phyloP scores from a whole-genome alignment of 2,888 invertebrate genomes.

The Nymphalis polychloros region DNA sequence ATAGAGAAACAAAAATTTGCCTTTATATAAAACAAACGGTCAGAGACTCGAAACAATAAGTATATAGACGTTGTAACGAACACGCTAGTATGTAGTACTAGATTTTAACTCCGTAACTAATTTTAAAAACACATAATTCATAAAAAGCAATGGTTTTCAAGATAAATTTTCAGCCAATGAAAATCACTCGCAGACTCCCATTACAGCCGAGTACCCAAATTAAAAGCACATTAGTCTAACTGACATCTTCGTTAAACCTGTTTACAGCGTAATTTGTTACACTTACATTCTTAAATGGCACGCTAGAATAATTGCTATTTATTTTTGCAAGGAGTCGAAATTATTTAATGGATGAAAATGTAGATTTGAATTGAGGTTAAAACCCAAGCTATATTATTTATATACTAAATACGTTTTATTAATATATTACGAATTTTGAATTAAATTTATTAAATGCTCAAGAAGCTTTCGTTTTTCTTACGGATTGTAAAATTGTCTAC shows the following conservation, averaged over 20 bases:
- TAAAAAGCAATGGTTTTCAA: neutral
- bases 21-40: conserved; percentile 9
- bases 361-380: too few relatives aligned
- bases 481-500: too few relatives aligned
- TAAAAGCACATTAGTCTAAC: conserved; percentile 61
- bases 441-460: too few relatives aligned
- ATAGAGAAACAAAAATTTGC: conserved; percentile 4
- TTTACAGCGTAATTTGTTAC: conserved; percentile 61
- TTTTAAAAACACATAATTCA: neutral
- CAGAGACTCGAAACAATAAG: neutral
- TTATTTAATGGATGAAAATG: too few relatives aligned
- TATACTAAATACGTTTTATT: too few relatives aligned
- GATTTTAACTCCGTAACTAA: too few relatives aligned
- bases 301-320: too few relatives aligned
- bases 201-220: conserved; percentile 47
- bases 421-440: too few relatives aligned
- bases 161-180: neutral
- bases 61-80: neutral
- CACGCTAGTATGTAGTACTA: neutral
- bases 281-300: neutral
- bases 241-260: conserved; percentile 59
- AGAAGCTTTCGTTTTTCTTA: too few relatives aligned
- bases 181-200: conserved; percentile 2
- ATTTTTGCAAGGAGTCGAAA: too few relatives aligned
- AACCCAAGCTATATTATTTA: too few relatives aligned